Conservation (phyloP, 2,888 invertebrate species). For the Harpagoxenus sublaevis region DNA sequence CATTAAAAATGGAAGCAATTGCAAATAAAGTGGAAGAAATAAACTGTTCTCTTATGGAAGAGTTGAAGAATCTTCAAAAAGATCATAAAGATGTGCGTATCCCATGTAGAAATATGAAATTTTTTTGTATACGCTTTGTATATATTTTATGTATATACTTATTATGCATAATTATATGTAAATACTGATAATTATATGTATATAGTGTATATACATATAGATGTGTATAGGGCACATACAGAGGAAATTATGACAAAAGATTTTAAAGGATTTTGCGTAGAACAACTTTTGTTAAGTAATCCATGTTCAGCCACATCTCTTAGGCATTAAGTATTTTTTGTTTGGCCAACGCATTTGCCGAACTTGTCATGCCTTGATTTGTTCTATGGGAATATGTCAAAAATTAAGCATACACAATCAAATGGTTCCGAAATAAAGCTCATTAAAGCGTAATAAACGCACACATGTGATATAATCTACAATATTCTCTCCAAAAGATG, state of each 20-base stretch:
- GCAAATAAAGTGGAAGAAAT: conserved; percentile 68
- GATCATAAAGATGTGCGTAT: conserved; percentile 76
- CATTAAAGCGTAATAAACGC: neutral
- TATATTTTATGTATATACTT: neutral
- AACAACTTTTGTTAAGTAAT: conserved; percentile 14
- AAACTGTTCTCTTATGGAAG: conserved; percentile 70
- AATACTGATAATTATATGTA: neutral
- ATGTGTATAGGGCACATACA: neutral
- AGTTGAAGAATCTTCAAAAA: conserved; percentile 76
- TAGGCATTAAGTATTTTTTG: neutral
- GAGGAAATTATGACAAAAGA: neutral
- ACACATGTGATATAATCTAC: neutral
- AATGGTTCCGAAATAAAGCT: neutral
- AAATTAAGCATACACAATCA: neutral
- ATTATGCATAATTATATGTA: too few relatives aligned
- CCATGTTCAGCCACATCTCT: neutral
- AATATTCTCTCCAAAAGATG: neutral
- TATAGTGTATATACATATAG: conserved; percentile 63
- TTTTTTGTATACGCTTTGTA: neutral
- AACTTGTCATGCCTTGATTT: neutral
- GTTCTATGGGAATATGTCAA: neutral
- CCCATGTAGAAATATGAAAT: too few relatives aligned
- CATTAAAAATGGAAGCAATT: conserved; percentile 70
- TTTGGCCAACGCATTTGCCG: neutral
- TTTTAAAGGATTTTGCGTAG: neutral